Percentiles rank a stretch among this genome's conserved stretches.
These are phyloP conservation scores for Belonocnema kinseyi DNA, from an alignment of 1,140 invertebrate genomes.

Conservation along the genomic window DNA sequence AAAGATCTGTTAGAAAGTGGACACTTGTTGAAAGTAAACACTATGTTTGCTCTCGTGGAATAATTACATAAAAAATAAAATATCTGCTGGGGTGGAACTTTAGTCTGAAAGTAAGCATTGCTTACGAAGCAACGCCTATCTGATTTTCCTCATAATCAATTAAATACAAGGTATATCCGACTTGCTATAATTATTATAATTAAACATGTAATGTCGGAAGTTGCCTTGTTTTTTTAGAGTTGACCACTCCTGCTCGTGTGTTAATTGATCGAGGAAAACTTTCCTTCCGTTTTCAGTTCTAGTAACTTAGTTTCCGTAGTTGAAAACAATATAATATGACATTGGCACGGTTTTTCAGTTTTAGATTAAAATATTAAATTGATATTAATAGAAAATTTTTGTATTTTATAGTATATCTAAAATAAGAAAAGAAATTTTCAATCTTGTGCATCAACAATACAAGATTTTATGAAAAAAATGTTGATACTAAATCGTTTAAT, in stretches of 20 bases:
- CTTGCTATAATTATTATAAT: too few species aligned
- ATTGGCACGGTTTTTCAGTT: too few species aligned
- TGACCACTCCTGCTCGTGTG: background rate
- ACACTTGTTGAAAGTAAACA: background rate
- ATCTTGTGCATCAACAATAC: too few species aligned
- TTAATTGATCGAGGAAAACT: conserved; percentile 9
- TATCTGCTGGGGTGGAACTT: background rate
- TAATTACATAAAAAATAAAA: background rate
- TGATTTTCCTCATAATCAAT: background rate
- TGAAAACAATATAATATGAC: background rate
- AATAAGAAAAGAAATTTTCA: too few species aligned
- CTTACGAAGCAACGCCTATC: background rate
- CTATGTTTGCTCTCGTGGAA: background rate
- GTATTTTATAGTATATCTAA: too few species aligned
- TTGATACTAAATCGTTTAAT: too few species aligned
- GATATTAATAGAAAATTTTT: too few species aligned
- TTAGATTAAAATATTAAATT: too few species aligned
- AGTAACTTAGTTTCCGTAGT: background rate
- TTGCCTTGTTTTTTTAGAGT: background rate
- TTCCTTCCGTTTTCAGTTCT: background rate
- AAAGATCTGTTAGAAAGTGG: background rate
- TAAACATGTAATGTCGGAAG: conserved; percentile 2
- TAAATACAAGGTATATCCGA: background rate
- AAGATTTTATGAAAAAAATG: too few species aligned
- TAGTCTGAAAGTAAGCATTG: background rate